Conservation (phyloP, 2,797 vertebrate genomes). For the Anolis apletophallus region DNA sequence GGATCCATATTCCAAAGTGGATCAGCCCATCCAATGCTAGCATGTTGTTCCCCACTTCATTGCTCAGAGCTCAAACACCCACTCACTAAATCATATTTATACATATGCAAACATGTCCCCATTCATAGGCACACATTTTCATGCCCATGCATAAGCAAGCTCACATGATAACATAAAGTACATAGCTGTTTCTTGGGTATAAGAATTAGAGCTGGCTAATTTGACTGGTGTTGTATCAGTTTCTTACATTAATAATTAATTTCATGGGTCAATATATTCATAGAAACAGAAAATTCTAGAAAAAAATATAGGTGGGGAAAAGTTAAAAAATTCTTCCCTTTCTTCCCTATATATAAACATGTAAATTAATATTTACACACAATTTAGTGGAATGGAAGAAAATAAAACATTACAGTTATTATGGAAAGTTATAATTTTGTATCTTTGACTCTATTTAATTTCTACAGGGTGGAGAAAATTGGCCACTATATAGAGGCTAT, state of each 20-base stretch:
- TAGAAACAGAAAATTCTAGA: background rate
- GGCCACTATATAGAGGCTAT: slow-evolving; percentile 66
- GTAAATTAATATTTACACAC: background rate
- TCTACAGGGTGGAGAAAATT: slow-evolving; percentile 75
- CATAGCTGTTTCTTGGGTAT: background rate
- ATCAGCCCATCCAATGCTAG: background rate
- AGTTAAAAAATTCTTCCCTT: too few relatives aligned
- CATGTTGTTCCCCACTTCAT: background rate
- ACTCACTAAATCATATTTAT: background rate
- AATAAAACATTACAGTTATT: background rate
- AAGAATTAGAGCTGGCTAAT: background rate
- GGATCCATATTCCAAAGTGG: background rate
- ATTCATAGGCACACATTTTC: too few relatives aligned
- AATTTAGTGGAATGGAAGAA: background rate
- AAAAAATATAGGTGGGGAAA: background rate
- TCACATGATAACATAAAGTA: background rate
- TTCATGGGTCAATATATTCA: background rate
- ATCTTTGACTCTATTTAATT: slow-evolving; percentile 41
- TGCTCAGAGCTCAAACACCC: background rate
- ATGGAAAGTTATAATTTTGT: background rate
- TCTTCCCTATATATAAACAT: background rate
- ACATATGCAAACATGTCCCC: background rate
- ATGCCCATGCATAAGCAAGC: background rate
- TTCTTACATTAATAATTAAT: background rate
- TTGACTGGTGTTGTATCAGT: background rate